Base-by-base conservation (phyloP, 2,113 vertebrate species). In the Platanista minor region DNA sequence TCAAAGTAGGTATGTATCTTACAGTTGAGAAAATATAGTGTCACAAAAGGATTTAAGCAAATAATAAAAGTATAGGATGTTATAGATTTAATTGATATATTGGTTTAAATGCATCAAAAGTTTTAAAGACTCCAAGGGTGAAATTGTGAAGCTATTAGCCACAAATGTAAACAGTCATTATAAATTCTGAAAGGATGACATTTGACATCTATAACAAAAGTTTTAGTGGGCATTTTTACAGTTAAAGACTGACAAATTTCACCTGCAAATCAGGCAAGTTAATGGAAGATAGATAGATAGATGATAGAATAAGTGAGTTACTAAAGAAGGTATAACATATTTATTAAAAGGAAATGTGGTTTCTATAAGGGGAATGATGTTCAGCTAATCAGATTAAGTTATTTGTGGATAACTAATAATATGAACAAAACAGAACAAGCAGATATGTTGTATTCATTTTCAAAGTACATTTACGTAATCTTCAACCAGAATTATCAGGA, bases 371-470 rank as follows among this genome's bases (percentile, higher is more conserved):
- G 7, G 29, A 94, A 69, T 36, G 20, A 67, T 78, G 46, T 52
- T 82, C 14, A 25, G 7, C 54, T 81, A 67, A 88, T 95, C 41
- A 93, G 43, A 88, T 71, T 57, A 31, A 97, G 43, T 43, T 92
- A 91, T 89, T 62, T 21, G 2, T 96, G 25, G 29, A 69, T 62
- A 95, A 91, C n/a, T 86, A 82, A 75, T 72, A 64, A 81, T 54
- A 59, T 54, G 27, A 72, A 82, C 13, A 66, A 93, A 89, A 82
- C 57, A 90, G 52, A 86, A 75, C 12, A 87, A 89, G 25, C 25
- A 77, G 49, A 86, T 87, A 77, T 6, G 17, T 85, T 74, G 59
- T 91, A 88, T 93, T 97, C 21, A 57, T 94, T 94, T 94, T 90
- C 39, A 92, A 95, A 89, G 20, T 64, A 1, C 4, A 29, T 49